phyloP scores from a whole-genome alignment of 2,113 vertebrate genomes.

The Ursus arctos region DNA sequence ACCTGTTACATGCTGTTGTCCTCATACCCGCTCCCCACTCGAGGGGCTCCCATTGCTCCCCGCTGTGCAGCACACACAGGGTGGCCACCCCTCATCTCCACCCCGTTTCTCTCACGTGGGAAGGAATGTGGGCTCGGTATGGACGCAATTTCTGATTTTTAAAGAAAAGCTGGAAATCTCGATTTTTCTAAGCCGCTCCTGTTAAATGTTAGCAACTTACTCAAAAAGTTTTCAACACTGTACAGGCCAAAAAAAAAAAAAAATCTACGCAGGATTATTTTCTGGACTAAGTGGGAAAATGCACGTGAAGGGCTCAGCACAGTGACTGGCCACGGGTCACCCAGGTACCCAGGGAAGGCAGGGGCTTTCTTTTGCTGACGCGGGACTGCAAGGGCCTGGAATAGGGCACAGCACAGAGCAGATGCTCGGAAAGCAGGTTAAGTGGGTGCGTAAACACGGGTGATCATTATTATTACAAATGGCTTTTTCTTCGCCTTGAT shows the following conservation, averaged over 20 bases:
- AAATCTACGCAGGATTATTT: neutral
- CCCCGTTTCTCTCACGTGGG: neutral
- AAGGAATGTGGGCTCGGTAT: neutral
- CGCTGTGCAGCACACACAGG: neutral
- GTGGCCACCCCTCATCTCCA: neutral
- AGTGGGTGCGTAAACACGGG: neutral
- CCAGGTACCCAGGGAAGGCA: neutral
- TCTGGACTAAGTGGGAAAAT: neutral
- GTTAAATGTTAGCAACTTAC: constrained; percentile 8
- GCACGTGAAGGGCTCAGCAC: neutral
- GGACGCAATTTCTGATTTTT: constrained; percentile 5
- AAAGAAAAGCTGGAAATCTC: constrained; percentile 22
- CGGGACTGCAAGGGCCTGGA: neutral
- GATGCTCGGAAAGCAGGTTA: neutral
- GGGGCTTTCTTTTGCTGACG: neutral
- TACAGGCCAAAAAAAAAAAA: neutral
- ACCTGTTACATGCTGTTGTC: neutral
- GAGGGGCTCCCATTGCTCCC: neutral
- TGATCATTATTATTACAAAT: neutral
- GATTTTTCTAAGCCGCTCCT: neutral
- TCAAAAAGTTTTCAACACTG: constrained; percentile 9
- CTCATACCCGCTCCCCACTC: neutral
- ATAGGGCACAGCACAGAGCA: neutral
- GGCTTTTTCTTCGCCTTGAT: neutral
- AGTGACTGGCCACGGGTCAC: neutral